phyloP scores from a whole-genome alignment of 1,140 invertebrate species.

The Drosophila arawakana region DNA sequence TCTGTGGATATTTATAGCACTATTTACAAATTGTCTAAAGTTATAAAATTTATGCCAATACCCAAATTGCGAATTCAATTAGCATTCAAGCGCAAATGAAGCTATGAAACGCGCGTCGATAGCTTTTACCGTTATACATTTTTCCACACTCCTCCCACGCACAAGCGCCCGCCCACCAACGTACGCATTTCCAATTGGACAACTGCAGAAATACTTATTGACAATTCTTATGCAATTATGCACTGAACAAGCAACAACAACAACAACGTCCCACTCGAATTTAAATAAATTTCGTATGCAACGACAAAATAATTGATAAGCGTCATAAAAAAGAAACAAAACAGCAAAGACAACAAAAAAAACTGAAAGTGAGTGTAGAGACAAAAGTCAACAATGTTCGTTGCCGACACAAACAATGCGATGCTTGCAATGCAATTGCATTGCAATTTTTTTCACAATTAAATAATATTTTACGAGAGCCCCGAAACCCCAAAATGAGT shows the following conservation, averaged over 20 bases:
- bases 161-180: slow-evolving; percentile 30
- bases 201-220: slow-evolving; percentile 36
- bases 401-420: slow-evolving; percentile 45
- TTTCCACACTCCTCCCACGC: slow-evolving; percentile 4
- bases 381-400: slow-evolving; percentile 13
- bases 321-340: slow-evolving; percentile 48
- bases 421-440: slow-evolving; percentile 40
- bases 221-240: slow-evolving; percentile 71
- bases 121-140: slow-evolving; percentile 38
- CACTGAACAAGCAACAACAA: slow-evolving; percentile 6
- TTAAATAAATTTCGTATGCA: slow-evolving; percentile 67
- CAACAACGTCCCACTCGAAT: slow-evolving; percentile 41
- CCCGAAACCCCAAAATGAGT: slow-evolving; percentile 66
- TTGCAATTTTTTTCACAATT: slow-evolving; percentile 63
- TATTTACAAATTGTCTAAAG: slow-evolving; percentile 34
- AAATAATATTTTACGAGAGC: slow-evolving; percentile 54
- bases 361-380: slow-evolving; percentile 18
- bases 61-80: slow-evolving; percentile 64
- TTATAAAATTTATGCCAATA: slow-evolving; percentile 46
- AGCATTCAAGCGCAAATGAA: slow-evolving; percentile 59
- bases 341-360: slow-evolving; percentile 11
- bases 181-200: background rate
- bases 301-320: slow-evolving; percentile 75
- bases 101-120: slow-evolving; percentile 29
- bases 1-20: slow-evolving; percentile 13